Evolutionary conservation across 2,113 vertebrate species (phyloP).

Genomic region (Cebus imitator): DNA sequence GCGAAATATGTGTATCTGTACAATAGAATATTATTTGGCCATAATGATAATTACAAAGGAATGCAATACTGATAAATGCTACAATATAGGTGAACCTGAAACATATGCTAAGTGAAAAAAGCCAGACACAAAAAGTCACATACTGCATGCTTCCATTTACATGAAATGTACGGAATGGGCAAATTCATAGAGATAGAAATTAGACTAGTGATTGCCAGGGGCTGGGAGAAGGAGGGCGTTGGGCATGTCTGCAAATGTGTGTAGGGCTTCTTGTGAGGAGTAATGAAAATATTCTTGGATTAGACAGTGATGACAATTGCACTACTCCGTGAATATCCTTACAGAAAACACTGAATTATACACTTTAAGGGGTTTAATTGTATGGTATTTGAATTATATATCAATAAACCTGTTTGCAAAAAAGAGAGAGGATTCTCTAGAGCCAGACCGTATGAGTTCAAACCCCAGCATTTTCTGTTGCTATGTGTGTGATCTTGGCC

Average conservation of each 20-base stretch:
- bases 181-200: not conserved
- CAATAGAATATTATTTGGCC: not conserved
- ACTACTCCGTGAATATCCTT: not conserved
- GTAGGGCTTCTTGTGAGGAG: not conserved
- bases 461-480: not conserved
- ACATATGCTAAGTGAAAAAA: not conserved
- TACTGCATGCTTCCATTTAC: not conserved
- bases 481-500: not conserved
- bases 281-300: not conserved
- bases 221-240: not conserved
- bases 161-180: not conserved
- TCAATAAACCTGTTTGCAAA: not conserved
- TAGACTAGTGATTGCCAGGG: not conserved
- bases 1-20: not conserved
- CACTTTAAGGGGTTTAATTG: not conserved
- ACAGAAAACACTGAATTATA: not conserved
- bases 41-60: not conserved
- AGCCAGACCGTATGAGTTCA: not conserved
- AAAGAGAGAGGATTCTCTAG: not conserved
- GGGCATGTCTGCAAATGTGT: not conserved
- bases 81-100: not conserved
- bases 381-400: not conserved
- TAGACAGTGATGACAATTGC: constrained; percentile 4
- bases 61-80: not conserved
- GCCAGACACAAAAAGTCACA: not conserved